Base-by-base conservation (phyloP, 2,113 vertebrate species). In the Chrysochloris asiatica region DNA sequence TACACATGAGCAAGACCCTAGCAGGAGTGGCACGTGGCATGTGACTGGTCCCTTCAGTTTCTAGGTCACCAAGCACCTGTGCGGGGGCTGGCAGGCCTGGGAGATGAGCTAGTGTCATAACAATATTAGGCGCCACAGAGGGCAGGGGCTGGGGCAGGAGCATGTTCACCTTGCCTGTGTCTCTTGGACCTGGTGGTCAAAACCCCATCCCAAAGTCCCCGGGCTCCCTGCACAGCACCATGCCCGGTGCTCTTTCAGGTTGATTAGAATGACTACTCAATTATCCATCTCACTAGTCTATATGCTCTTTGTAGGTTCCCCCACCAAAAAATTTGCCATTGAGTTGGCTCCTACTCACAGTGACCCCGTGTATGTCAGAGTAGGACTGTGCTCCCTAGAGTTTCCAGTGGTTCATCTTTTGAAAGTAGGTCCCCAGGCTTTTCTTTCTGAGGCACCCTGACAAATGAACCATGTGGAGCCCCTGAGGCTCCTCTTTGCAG, bases 221-320 rank as follows among this genome's bases (percentile, higher is more conserved):
- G 21, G 0, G 21, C 11, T 12, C 33, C 63, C 33, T 24, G 4
- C 2, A 1, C 21, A 12, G 45, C 12, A 36, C 3, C 38, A 38
- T 43, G 48, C 52, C 78, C 24, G 17, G 16, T 2, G 36, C 54
- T 61, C 33, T 17, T n/a, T 6, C 47, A 59, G 41, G 14, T 73
- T 9, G 52, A 52, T 22, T 22, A 56, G 54, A 22, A 56, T 22
- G 24, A 56, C 54, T 56, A n/a, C n/a, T n/a, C n/a, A n/a, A n/a
- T n/a, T n/a, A n/a, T n/a, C n/a, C n/a, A n/a, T 22, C 8, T 22
- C 12, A 0, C 75, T 77, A 19, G 84, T 33, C n/a, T 7, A 28
- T 41, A 36, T 48, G 16, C 28, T 76, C 45, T 78, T 54, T 75
- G 72, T 19, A 6, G 22, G 24, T 17, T 17, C 3, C 65, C 65